Conservation (phyloP, 2,113 vertebrate species). For the Peromyscus polionotus region DNA sequence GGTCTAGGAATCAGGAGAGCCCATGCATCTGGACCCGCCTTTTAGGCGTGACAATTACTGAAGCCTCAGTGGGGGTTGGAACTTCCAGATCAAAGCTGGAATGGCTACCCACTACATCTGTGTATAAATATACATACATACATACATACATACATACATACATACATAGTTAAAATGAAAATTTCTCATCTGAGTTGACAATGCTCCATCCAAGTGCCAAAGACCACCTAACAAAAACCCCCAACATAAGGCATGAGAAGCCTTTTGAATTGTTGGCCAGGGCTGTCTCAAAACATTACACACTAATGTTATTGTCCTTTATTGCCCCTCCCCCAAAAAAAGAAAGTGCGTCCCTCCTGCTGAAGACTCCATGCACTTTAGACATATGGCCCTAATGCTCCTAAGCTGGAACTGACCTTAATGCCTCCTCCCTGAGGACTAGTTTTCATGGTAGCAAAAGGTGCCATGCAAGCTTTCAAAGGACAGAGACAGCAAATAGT, state of each 20-base stretch:
- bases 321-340: neutral
- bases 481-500: neutral
- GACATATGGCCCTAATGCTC: neutral
- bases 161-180: neutral
- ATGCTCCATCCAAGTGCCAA: neutral
- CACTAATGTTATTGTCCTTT: neutral
- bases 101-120: neutral
- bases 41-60: no score
- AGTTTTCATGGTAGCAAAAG: neutral
- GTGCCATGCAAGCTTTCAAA: neutral
- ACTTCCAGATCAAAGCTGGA: no score
- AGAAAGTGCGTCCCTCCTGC: neutral
- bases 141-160: neutral
- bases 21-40: no score
- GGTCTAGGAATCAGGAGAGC: no score
- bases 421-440: neutral
- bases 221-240: neutral
- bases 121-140: neutral
- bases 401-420: neutral
- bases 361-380: neutral
- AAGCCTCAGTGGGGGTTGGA: no score
- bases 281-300: neutral
- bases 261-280: neutral
- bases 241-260: neutral
- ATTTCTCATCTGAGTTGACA: neutral